Base-by-base conservation (phyloP, 2,113 vertebrate genomes). In the Seriola dumerili region DNA sequence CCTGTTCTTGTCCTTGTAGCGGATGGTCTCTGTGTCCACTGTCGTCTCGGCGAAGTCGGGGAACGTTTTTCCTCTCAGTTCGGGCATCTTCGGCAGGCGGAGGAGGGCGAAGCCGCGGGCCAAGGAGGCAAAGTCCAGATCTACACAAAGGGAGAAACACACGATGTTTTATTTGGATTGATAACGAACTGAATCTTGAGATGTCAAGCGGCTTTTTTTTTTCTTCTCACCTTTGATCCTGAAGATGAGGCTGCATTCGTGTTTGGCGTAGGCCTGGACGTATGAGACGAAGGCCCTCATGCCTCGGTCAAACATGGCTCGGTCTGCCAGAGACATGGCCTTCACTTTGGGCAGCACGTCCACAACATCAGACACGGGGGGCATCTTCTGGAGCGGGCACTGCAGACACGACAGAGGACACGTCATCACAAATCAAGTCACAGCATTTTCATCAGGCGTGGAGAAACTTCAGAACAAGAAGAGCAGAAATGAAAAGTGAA, bases 171-270 rank as follows among this genome's bases (percentile, higher is more conserved):
- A 17, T 25, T 19, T 19, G 9, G 6, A 13, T 19, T 66, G 52
- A 0, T 6, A 25, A 21, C 29, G 23, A 21, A 1, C 0, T 54
- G 5, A 2, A 72, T 29, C 2, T 5, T 1, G 10, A 63, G 36
- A 55, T 8, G 11, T 21, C 3, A 23, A 12, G 38, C 0, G 5
- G 0, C n/a, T 7, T n/a, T 38, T 29, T 29, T 21, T 34, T 17
- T 4, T 23, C 0, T 8, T 4, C 67, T 88, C 69, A 99, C 98
- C 98, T 97, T 98, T 99, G 32, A 97, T 29, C 34, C 97, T 93
- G 95, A 99, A 99, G 92, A 99, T 99, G 8, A 99, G 95, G 19
- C 93, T 97, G 44, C 98, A 99, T 9, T 99, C 97, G 0, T 99
- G 98, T 80, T 99, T 99, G 78, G 95, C 97, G 0, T 99, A 99